Base-by-base conservation (phyloP, 1,140 invertebrate genomes). In the Musca vetustissima region DNA sequence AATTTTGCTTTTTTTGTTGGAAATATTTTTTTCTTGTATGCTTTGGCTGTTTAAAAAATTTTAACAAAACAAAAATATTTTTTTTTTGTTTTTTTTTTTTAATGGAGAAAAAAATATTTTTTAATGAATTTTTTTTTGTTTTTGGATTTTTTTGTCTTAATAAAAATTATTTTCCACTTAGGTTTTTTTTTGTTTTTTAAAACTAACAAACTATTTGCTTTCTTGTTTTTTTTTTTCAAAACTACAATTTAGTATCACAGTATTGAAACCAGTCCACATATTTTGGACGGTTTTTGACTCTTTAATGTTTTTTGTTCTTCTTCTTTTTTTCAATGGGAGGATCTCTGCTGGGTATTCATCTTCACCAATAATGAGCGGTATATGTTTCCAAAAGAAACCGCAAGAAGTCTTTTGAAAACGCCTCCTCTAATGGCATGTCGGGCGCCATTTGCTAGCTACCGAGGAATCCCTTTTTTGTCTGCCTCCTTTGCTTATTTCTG, bases 191-290 rank as follows among this genome's bases (percentile, higher is more conserved):
- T 55, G 55, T 72, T 32, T 66, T 69, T 67, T 69, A 79, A 71
- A 80, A 76, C 78, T 71, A 69, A 72, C 69, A 80, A 68, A 76
- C 70, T 80, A 80, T 76, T 43, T 13, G 76, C 74, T 43, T 43
- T n/a, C n/a, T n/a, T n/a, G n/a, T n/a, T n/a, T 43, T 43, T 43
- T 7, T 43, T 43, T 43, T 43, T 43, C 36, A 43, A 43, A 71
- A 73, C 75, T 80, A 80, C 73, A 77, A 70, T 78, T 80, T 80
- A 80, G 78, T 80, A 80, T 80, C 78, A 80, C 78, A 80, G 78
- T 70, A 66, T 64, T 67, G 67, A 50, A 43, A 61, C 19, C 28
- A 48, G 57, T 64, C 64, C n/a, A 36, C 17, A n/a, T 59, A 17
- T 14, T 15, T 36, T 36, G 36, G 49, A 52, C 49, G 17, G 49